Conservation (phyloP, 1,140 invertebrate genomes). For the Diprion similis region DNA sequence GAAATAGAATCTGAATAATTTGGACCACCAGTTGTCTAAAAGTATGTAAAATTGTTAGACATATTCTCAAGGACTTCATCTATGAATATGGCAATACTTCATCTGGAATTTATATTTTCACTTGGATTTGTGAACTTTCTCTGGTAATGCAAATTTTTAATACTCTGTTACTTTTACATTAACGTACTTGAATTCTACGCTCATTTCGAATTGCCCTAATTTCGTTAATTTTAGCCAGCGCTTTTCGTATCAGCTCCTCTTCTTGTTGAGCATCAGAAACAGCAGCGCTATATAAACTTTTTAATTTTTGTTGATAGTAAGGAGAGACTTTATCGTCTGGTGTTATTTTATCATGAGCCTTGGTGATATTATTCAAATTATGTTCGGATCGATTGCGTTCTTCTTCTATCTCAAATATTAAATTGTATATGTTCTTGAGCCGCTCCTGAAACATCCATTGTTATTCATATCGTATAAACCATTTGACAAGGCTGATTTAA, state of each 20-base stretch:
- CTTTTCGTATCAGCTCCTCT: slow-evolving; percentile 81
- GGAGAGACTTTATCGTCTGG: slow-evolving; percentile 72
- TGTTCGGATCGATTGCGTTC: slow-evolving; percentile 79
- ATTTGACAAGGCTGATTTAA: too few relatives aligned
- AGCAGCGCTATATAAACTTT: slow-evolving; percentile 81
- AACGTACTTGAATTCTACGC: slow-evolving; percentile 76
- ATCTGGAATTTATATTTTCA: too few relatives aligned
- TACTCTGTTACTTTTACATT: too few relatives aligned
- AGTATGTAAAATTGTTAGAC: too few relatives aligned
- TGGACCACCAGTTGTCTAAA: too few relatives aligned
- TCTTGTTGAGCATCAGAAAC: slow-evolving; percentile 84
- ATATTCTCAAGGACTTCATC: too few relatives aligned
- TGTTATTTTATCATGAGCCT: slow-evolving; percentile 78
- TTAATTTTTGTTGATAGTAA: slow-evolving; percentile 78
- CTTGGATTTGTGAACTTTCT: too few relatives aligned
- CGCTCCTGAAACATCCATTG: slow-evolving; percentile 69
- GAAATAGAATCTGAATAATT: too few relatives aligned
- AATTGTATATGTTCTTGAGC: slow-evolving; percentile 75
- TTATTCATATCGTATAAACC: not conserved
- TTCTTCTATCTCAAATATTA: slow-evolving; percentile 82
- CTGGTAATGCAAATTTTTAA: too few relatives aligned
- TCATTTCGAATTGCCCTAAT: slow-evolving; percentile 90
- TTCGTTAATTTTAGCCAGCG: slow-evolving; percentile 88
- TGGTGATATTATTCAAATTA: slow-evolving; percentile 78
- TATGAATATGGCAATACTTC: too few relatives aligned